phyloP scores from a whole-genome alignment of 2,888 invertebrate genomes.

The Octonoba sinensis region DNA sequence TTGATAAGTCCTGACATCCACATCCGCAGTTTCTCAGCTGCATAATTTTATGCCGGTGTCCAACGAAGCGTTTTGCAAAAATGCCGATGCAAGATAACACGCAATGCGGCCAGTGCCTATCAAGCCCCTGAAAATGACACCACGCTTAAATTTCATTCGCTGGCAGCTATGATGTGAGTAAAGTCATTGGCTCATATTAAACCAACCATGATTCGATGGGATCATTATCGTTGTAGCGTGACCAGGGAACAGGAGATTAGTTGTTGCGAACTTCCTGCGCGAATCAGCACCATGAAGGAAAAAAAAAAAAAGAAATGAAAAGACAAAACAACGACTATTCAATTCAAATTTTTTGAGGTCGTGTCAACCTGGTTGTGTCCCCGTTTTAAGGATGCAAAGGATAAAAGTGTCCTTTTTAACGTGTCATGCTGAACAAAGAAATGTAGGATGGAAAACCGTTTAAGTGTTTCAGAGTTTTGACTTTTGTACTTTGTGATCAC shows the following conservation, averaged over 20 bases:
- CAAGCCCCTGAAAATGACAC: slow-evolving; percentile 56
- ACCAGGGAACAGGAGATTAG: slow-evolving; percentile 52
- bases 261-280: slow-evolving; percentile 55
- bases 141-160: slow-evolving; percentile 62
- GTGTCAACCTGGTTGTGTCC: slow-evolving; percentile 30
- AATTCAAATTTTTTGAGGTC: slow-evolving; percentile 46
- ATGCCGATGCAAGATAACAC: slow-evolving; percentile 24
- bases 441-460: too few relatives aligned
- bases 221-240: slow-evolving; percentile 59
- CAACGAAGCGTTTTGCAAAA: slow-evolving; percentile 22
- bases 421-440: not conserved
- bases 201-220: slow-evolving; percentile 47
- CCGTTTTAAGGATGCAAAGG: slow-evolving; percentile 21
- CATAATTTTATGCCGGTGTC: slow-evolving; percentile 29
- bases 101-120: slow-evolving; percentile 23
- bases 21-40: not conserved
- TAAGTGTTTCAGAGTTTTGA: too few relatives aligned
- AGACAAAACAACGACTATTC: slow-evolving; percentile 35
- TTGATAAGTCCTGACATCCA: too few relatives aligned
- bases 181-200: slow-evolving; percentile 54
- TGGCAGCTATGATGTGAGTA: slow-evolving; percentile 31
- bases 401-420: slow-evolving; percentile 10
- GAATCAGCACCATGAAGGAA: slow-evolving; percentile 34
- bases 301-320: not conserved
- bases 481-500: too few relatives aligned